Evolutionary conservation across 2,888 invertebrate genomes (phyloP), one percentile per base, ranked within the genome.

Genomic region (Archaeoteleia sp.): DNA sequence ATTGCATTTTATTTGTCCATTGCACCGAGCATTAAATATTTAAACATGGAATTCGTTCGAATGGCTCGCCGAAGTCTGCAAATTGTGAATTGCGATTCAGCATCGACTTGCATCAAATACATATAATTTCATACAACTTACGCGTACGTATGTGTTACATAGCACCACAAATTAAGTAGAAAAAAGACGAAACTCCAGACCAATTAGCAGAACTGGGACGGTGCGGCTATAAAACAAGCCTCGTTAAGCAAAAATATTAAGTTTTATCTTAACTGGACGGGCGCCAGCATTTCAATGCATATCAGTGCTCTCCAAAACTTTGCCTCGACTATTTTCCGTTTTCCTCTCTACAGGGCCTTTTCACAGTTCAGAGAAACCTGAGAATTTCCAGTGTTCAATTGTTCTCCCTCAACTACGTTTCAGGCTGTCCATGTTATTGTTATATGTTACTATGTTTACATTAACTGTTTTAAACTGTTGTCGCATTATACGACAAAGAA

Each of bases 221-320:
- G 51, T 30, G 43, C 51, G 69, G 66, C 71, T 73, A 78, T 78
- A 79, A 82, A 80, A 76, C 75, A 76, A 73, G 77, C 73, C 78
- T 78, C 78, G 77, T 81, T 82, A 77, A 78, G 78, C 76, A 79
- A 81, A 81, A 82, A 82, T 81, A 80, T 79, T 77, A 78, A 76
- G 76, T 79, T 78, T 77, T 78, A 78, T 77, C 78, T 74, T 67
- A 73, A 74, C 75, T 81, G 82, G 82, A 78, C 67, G 70, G 51
- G 48, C 71, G 81, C 81, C 78, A 82, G 72, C 70, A 45, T 73
- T 70, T 73, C 70, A 74, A 74, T 72, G 72, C 71, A 63, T 76
- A 78, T 76, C 74, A 55, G 63, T 60, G 60, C 58, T 46, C 67
- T 70, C n/a, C 71, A 48, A 55, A 61, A 65, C 58, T 66, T 65